A percentile compares a stretch with the other conserved stretches of the same genome.
Evolutionary conservation across 30 jellyfish, hydroid and myxozoan genomes (phyloP).

Genomic region (Clytia hemisphaerica): DNA sequence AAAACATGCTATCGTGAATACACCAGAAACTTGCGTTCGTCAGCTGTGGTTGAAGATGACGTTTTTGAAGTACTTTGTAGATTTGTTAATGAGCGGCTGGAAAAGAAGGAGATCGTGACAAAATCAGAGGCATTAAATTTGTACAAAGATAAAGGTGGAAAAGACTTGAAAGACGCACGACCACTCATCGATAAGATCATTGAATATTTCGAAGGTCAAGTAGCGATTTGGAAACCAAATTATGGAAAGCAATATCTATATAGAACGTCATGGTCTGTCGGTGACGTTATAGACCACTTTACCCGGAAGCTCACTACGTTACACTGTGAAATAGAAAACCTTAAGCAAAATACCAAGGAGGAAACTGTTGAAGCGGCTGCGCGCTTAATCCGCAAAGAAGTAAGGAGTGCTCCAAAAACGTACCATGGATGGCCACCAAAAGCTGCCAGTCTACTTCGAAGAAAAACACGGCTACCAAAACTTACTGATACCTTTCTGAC

Average conservation of each 20-base stretch:
- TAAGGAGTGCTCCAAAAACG: background rate
- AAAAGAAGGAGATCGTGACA: background rate
- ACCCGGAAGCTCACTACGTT: background rate
- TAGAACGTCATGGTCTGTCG: too few relatives aligned
- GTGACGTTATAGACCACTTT: too few relatives aligned
- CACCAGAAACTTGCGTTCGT: background rate
- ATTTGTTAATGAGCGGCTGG: background rate
- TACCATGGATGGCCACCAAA: slow-evolving; percentile 29
- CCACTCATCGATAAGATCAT: background rate
- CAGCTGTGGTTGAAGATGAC: background rate
- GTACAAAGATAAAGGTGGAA: background rate
- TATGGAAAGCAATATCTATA: background rate
- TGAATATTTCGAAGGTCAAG: background rate
- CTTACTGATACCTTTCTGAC: background rate
- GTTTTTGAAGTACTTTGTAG: background rate
- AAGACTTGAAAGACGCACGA: slow-evolving; percentile 5
- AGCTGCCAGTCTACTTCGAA: background rate
- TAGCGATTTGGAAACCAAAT: slow-evolving; percentile 9
- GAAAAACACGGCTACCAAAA: slow-evolving; percentile 21
- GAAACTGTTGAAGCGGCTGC: slow-evolving; percentile 5
- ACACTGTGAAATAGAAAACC: background rate
- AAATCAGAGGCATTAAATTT: background rate
- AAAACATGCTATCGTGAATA: slow-evolving; percentile 22
- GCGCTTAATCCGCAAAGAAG: slow-evolving; percentile 8
- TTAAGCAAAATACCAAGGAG: background rate